phyloP scores from a whole-genome alignment of 2,797 vertebrate species.

The Cuniculus paca region DNA sequence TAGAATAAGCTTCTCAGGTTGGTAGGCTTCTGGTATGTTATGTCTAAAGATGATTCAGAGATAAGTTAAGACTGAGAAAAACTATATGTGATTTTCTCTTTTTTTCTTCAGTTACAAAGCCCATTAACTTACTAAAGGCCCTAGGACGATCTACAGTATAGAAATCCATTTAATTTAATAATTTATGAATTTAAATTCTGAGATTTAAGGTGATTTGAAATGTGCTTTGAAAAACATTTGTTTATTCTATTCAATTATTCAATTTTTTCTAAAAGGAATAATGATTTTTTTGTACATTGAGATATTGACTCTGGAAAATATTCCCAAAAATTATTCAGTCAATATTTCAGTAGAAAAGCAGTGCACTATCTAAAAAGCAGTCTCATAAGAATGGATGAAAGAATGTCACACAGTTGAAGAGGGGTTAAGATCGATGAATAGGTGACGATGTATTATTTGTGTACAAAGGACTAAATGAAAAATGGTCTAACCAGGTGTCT shows the following conservation, averaged over 20 bases:
- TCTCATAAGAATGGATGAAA: constrained; percentile 73
- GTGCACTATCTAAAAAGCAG: constrained; percentile 30
- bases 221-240: constrained; percentile 10
- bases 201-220: not conserved
- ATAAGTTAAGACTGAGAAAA: not conserved
- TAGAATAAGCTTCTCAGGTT: not conserved
- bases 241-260: not conserved
- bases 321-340: constrained; percentile 60
- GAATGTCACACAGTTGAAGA: constrained; percentile 64
- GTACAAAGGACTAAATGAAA: constrained; percentile 58
- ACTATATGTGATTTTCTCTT: not conserved
- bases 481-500: constrained; percentile 59
- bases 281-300: constrained; percentile 27
- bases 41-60: not conserved
- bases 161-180: not conserved
- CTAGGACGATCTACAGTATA: not conserved
- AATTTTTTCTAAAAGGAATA: constrained; percentile 56
- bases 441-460: constrained; percentile 69
- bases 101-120: not conserved
- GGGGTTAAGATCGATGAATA: constrained; percentile 63
- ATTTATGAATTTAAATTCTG: not conserved
- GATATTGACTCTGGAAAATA: constrained; percentile 66
- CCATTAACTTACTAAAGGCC: not conserved
- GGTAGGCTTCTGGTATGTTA: not conserved
- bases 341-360: constrained; percentile 53